Evolutionary conservation across 1,140 invertebrate species (phyloP), one percentile per base, ranked within the genome.

Genomic region (Drosophila sucinea): DNA sequence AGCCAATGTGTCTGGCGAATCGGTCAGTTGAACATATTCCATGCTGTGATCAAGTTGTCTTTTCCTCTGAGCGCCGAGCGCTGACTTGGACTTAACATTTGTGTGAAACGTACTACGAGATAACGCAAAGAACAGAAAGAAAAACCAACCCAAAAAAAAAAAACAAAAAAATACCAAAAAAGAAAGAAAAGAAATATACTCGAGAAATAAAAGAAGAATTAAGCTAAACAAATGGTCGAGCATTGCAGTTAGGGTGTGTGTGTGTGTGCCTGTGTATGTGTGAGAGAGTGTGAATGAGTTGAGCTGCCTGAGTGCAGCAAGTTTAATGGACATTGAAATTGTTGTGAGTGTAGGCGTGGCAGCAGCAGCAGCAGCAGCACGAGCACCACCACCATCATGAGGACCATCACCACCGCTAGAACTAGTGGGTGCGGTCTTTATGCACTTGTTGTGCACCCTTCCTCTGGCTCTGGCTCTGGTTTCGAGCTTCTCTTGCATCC

Each of bases 41-140:
- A 87, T 87, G 83, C 83, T 87, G 83, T 87, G 83, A 87, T 87
- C 83, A 87, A 87, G 83, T 87, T 87, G 83, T 87, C 83, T 87
- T 86, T 89, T 89, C 84, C 83, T 87, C 79, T 87, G 84, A 87
- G 83, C 83, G 83, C 83, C 84, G 80, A 87, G 83, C 83, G 83
- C 83, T 89, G 60, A 61, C 83, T 86, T 82, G 83, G 82, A 87
- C 79, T 86, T 86, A 11, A 51, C 44, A 51, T 27, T 51, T 51
- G 44, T 51, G 44, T 51, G 82, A 79, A 85, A 78, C 81, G 79
- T 71, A 85, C 38, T 78, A 74, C 44, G 44, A 51, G 81, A 77
- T 79, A 84, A 71, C 76, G 80, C 74, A 79, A 75, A 64, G 57
- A 30, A 30, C 55, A 84, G 66, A 67, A 60, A 17, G 55, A 56